Percentiles rank a stretch among this genome's conserved stretches.
phyloP scores from a whole-genome alignment of 2,888 invertebrate species.

The Scaeva pyrastri region DNA sequence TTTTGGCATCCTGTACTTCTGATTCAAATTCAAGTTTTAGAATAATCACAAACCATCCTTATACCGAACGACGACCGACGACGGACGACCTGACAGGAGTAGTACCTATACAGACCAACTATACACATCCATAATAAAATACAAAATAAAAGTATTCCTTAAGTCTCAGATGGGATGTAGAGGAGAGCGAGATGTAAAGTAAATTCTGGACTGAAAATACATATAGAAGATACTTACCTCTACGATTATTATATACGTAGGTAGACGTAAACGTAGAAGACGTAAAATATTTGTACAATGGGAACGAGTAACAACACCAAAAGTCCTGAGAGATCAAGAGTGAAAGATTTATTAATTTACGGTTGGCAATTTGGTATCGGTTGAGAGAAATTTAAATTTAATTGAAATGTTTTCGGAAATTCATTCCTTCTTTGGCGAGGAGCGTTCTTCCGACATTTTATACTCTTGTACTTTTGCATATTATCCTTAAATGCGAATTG shows the following conservation, averaged over 20 bases:
- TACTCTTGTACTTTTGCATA: neutral
- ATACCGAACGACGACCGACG: too few relatives aligned
- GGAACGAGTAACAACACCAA: neutral
- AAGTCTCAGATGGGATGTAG: conserved; percentile 15
- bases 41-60: conserved; percentile 15
- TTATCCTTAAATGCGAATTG: neutral
- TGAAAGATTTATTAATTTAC: conserved; percentile 75
- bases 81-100: too few relatives aligned
- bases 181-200: neutral
- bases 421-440: neutral
- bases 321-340: conserved; percentile 55
- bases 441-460: neutral
- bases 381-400: conserved; percentile 66
- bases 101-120: too few relatives aligned
- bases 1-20: conserved; percentile 23
- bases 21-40: conserved; percentile 47
- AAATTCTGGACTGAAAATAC: conserved; percentile 13
- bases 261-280: neutral
- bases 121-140: neutral
- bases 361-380: conserved; percentile 69
- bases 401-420: conserved; percentile 51
- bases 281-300: too few relatives aligned
- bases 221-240: neutral
- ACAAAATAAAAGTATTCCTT: neutral
- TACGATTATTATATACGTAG: neutral